Percentiles rank a stretch among this genome's conserved stretches.
Conservation (phyloP, 2,113 vertebrate species). For the Halichoerus grypus region DNA sequence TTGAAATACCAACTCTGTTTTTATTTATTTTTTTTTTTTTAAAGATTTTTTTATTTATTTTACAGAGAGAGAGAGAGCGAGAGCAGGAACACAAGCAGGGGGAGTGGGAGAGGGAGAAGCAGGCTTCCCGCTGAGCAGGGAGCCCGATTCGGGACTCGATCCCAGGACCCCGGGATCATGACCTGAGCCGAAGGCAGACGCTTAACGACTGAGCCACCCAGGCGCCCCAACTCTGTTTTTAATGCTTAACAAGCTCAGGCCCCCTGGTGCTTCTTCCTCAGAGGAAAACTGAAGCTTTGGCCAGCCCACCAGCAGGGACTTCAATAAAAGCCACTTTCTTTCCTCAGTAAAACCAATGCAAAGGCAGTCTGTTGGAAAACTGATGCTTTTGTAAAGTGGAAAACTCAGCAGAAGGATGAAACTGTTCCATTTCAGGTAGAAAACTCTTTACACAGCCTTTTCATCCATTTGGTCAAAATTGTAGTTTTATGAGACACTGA, state of each 20-base stretch:
- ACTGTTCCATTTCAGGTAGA: constrained; percentile 29
- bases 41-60: too few species aligned
- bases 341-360: neutral
- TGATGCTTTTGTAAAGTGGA: constrained; percentile 8
- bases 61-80: too few species aligned
- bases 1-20: neutral
- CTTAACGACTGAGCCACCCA: too few species aligned
- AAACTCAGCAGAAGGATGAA: constrained; percentile 62
- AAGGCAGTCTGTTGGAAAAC: constrained; percentile 39
- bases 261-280: neutral
- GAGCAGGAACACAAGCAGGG: too few species aligned
- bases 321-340: neutral
- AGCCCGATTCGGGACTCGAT: too few species aligned
- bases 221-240: neutral
- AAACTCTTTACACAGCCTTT: constrained; percentile 22
- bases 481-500: constrained; percentile 53
- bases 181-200: too few species aligned
- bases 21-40: neutral
- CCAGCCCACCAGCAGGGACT: neutral
- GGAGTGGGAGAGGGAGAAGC: too few species aligned
- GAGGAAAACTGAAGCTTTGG: neutral
- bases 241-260: neutral
- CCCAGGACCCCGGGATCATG: too few species aligned
- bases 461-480: constrained; percentile 40
- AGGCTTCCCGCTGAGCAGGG: too few species aligned